A percentile compares a stretch with the other conserved stretches of the same genome.
Conservation (phyloP, 1,140 invertebrate genomes). For the Drosophila kikkawai region DNA sequence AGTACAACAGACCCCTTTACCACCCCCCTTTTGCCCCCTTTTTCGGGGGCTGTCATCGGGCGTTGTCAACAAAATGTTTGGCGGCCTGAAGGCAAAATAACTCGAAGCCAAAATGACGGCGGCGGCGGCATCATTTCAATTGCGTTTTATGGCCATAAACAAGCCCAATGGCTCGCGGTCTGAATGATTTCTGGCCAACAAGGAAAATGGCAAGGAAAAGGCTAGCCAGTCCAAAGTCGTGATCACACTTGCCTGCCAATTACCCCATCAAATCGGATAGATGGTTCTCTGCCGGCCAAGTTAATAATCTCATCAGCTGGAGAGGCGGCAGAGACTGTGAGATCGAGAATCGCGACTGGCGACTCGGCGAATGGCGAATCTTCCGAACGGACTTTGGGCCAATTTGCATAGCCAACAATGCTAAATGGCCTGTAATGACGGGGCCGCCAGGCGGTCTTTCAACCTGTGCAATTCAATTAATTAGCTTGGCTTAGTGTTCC, state of each 20-base stretch:
- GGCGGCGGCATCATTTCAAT: slow-evolving; percentile 64
- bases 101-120: slow-evolving; percentile 22
- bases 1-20: slow-evolving; percentile 3
- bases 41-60: slow-evolving; percentile 35
- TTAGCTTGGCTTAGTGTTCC: slow-evolving; percentile 53
- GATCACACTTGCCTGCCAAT: slow-evolving; percentile 54
- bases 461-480: slow-evolving; percentile 73
- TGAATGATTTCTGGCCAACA: slow-evolving; percentile 36
- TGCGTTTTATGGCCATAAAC: slow-evolving; percentile 77
- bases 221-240: slow-evolving; percentile 33
- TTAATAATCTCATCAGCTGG: slow-evolving; percentile 70
- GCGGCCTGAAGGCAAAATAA: slow-evolving; percentile 14
- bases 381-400: slow-evolving; percentile 20
- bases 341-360: slow-evolving; percentile 24
- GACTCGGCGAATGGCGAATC: slow-evolving; percentile 4
- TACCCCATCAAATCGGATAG: slow-evolving; percentile 41
- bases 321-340: slow-evolving; percentile 3
- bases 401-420: slow-evolving; percentile 61
- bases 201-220: slow-evolving; percentile 23
- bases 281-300: slow-evolving; percentile 26
- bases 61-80: slow-evolving; percentile 58
- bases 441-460: slow-evolving; percentile 45
- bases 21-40: neutral
- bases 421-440: slow-evolving; percentile 53
- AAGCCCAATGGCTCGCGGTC: slow-evolving; percentile 19